Conservation (phyloP, 1,140 invertebrate species). For the Microplitis demolitor region DNA sequence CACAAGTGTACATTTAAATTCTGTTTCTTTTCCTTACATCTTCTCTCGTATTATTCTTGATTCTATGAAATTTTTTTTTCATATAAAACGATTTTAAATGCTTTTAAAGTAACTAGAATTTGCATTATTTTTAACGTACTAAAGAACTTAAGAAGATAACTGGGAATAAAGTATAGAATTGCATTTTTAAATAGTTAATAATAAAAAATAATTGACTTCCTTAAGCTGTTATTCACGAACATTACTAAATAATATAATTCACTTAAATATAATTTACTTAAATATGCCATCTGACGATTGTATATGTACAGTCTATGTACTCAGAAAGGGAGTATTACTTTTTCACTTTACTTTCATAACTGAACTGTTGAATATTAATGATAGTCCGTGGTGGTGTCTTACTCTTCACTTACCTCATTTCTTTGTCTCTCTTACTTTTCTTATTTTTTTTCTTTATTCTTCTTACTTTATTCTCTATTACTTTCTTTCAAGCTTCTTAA, state of each 20-base stretch:
- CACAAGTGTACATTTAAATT: too few relatives aligned
- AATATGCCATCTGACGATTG: constrained; percentile 40
- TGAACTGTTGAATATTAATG: constrained; percentile 60
- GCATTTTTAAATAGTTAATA: constrained; percentile 21
- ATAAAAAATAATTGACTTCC: constrained; percentile 46
- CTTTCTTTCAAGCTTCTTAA: constrained; percentile 41
- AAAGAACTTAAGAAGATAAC: neutral
- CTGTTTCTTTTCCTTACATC: too few relatives aligned
- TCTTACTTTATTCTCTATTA: constrained; percentile 1
- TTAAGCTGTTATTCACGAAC: constrained; percentile 46
- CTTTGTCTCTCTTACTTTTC: neutral
- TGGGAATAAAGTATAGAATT: neutral
- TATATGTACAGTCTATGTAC: constrained; percentile 17
- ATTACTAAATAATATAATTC: constrained; percentile 56
- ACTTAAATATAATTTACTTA: constrained; percentile 57
- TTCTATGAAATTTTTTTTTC: too few relatives aligned
- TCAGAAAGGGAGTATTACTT: constrained; percentile 46
- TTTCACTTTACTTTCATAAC: constrained; percentile 61
- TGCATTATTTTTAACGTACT: neutral
- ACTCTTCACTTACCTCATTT: constrained; percentile 4
- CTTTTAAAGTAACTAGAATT: too few relatives aligned
- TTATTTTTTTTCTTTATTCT: too few relatives aligned
- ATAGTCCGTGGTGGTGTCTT: constrained; percentile 32
- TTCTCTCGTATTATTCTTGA: too few relatives aligned
- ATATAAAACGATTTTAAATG: too few relatives aligned